Evolutionary conservation across 2,113 vertebrate genomes (phyloP), one percentile per base, ranked within the genome.

Genomic region (Nycticryphes semicollaris): DNA sequence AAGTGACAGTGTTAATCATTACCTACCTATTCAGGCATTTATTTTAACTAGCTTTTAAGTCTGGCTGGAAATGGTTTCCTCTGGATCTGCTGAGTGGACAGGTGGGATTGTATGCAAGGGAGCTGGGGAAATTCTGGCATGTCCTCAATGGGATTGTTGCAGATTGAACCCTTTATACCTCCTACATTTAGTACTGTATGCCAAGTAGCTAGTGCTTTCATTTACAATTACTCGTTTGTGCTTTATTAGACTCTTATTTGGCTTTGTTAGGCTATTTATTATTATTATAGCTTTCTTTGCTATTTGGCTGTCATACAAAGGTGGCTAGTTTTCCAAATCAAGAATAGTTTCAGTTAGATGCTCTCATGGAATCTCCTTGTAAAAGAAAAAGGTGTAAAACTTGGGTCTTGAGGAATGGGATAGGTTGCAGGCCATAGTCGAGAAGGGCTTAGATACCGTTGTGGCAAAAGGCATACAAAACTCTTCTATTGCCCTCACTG

Each of bases 1-100:
- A 80, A 81, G 31, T 75, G 53, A 39, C 67, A 18, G 35, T 51
- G 82, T 92, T 96, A 93, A 93, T 89, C 25, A 64, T 96, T 95
- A 82, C 80, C 69, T 89, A 75, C 73, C 19, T 12, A 16, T 41
- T 93, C 72, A 75, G 59, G 73, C 86, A 41, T 84, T 78, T 84
- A 41, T 92, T 95, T 95, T 78, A 92, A 78, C 60, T 77, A 56
- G 31, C 14, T 88, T 74, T 1, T 31, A n/a, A 57, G 12, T n/a
- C 39, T 84, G 35, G 20, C 64, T 94, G 43, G 77, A 79, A 91
- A 87, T 64, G 4, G 11, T 67, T 95, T 93, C 27, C 25, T 86
- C 56, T 92, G 69, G 48, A 68, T 81, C 48, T 90, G 50, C 48
- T 57, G 60, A 53, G 51, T 84, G 64, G 37, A 89, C 39, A 60